Evolutionary conservation across 2,113 vertebrate genomes (phyloP).

Genomic region (Hemiprocne comata): DNA sequence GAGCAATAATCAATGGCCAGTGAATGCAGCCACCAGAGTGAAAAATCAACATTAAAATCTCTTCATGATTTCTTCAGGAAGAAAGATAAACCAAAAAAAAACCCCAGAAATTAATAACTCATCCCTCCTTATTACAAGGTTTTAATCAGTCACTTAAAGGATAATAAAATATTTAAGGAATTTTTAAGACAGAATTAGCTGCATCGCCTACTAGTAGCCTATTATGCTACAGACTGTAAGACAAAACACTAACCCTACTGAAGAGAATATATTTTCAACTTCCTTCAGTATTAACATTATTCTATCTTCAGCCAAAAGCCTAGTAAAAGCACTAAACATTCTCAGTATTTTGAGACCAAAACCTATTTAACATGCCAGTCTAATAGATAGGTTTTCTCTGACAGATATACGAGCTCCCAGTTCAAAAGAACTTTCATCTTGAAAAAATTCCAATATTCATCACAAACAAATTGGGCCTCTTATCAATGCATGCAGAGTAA

Average conservation of each 20-base stretch:
- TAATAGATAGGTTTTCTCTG: background rate
- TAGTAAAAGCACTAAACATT: background rate
- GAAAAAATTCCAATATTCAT: constrained; percentile 6
- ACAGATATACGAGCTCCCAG: background rate
- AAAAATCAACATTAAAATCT: background rate
- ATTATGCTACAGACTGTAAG: background rate
- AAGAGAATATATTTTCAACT: background rate
- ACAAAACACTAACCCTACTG: background rate
- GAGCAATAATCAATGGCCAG: background rate
- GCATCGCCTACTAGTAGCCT: background rate
- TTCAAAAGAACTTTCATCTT: constrained; percentile 28
- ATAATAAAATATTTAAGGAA: background rate
- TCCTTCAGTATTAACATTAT: background rate
- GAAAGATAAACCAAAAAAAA: background rate
- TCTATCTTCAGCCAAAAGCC: background rate
- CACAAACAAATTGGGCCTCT: constrained; percentile 19
- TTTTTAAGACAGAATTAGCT: background rate
- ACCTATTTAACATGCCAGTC: background rate
- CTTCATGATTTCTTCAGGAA: background rate
- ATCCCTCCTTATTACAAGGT: background rate
- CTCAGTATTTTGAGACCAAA: background rate
- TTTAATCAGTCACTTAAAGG: background rate
- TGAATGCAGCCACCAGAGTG: background rate
- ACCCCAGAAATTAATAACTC: background rate
- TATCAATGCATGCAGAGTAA: constrained; percentile 31